A percentile compares a stretch with the other conserved stretches of the same genome.
Evolutionary conservation across 37 sponge, comb jelly and placozoan species (phyloP).

Genomic region (Crambe crambe): DNA sequence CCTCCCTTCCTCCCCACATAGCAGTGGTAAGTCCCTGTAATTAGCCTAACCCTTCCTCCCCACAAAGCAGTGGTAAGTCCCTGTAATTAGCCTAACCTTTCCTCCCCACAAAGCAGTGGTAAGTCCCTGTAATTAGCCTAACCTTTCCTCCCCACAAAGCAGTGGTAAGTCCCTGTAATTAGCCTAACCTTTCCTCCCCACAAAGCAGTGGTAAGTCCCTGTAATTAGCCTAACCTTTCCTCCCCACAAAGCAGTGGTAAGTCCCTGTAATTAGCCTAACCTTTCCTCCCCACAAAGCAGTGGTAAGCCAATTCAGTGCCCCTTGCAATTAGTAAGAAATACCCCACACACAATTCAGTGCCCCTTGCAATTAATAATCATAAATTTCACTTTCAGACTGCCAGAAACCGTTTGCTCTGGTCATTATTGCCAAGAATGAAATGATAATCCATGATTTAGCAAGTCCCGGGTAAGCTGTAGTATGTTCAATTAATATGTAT

Average conservation of each 20-base stretch:
- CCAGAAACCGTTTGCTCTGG: constrained; percentile 52
- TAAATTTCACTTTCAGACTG: constrained; percentile 14
- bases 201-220: too few relatives aligned
- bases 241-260: background rate
- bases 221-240: background rate
- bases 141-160: background rate
- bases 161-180: background rate
- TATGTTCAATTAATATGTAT: too few relatives aligned
- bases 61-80: background rate
- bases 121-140: too few relatives aligned
- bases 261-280: too few relatives aligned
- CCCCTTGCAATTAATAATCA: background rate
- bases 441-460: constrained; percentile 46
- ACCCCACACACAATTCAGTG: background rate
- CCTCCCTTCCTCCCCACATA: constrained; percentile 44
- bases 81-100: background rate
- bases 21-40: constrained; percentile 16
- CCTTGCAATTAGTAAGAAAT: too few relatives aligned
- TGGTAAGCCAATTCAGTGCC: background rate
- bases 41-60: background rate
- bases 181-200: background rate
- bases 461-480: constrained; percentile 11
- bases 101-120: too few relatives aligned
- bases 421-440: constrained; percentile 37
- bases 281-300: background rate